phyloP scores from a whole-genome alignment of 1,140 invertebrate species.

The Coenobita brevimanus region DNA sequence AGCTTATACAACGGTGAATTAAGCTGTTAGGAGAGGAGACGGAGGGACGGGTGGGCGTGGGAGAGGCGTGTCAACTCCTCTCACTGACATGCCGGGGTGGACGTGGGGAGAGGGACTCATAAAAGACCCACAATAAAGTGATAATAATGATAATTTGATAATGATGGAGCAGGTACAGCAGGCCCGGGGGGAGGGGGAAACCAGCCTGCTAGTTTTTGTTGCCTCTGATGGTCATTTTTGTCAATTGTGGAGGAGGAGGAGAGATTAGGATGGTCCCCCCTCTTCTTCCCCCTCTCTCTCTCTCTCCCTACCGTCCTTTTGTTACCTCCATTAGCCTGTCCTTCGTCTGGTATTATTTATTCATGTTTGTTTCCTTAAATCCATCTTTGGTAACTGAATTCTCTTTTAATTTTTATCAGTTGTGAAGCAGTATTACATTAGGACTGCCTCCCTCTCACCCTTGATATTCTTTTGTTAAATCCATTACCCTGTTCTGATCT shows the following conservation, averaged over 20 bases:
- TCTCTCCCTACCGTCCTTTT: background rate
- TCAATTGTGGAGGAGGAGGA: background rate
- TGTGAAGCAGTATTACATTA: too few relatives aligned
- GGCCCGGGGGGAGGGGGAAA: background rate
- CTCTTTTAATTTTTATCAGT: too few relatives aligned
- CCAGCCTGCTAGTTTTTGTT: background rate
- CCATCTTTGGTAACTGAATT: too few relatives aligned
- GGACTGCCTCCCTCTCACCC: too few relatives aligned
- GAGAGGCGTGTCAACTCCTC: background rate
- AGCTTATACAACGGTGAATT: too few relatives aligned
- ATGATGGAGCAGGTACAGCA: conserved; percentile 37
- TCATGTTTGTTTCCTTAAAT: background rate
- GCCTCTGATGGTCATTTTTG: too few relatives aligned
- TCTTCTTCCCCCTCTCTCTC: background rate
- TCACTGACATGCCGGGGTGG: too few relatives aligned
- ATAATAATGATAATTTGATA: conserved; percentile 59
- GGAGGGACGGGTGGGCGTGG: background rate
- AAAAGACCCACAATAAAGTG: conserved; percentile 46
- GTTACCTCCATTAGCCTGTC: background rate
- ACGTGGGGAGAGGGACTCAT: background rate
- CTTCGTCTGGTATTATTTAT: background rate
- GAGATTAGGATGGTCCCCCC: background rate
- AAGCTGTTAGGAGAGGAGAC: background rate
- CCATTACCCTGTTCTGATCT: too few relatives aligned
- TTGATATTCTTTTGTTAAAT: too few relatives aligned